Percentiles rank a stretch among this genome's conserved stretches.
Conservation (phyloP, 2,797 vertebrate species). For the Danio tinwini region DNA sequence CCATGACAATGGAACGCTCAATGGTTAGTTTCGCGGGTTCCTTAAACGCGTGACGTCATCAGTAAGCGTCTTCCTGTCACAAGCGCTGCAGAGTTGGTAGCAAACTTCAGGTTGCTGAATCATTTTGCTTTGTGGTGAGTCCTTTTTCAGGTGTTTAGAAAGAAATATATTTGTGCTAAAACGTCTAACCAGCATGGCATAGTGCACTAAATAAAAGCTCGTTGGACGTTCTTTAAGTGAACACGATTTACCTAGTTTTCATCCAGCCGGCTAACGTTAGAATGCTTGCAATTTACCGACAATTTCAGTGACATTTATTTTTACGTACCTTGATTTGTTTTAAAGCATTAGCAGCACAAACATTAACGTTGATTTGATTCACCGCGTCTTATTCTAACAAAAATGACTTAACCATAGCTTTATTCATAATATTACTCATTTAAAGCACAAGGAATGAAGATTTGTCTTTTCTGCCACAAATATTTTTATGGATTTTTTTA, state of each 20-base stretch:
- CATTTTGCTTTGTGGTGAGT: conserved; percentile 6
- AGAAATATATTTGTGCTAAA: background rate
- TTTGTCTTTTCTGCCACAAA: background rate
- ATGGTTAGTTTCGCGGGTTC: background rate
- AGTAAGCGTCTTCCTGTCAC: background rate
- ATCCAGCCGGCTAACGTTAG: too few species aligned
- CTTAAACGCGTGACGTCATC: conserved; percentile 25
- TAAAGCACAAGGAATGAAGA: background rate
- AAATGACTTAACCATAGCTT: background rate
- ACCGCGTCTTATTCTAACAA: background rate
- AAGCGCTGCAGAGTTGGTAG: background rate
- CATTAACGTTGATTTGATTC: background rate
- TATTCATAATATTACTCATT: background rate
- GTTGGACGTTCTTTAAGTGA: background rate
- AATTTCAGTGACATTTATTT: background rate
- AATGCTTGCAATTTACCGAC: background rate
- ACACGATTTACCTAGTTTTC: background rate
- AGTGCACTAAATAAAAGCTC: background rate
- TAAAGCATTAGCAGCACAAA: background rate
- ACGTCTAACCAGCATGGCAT: background rate
- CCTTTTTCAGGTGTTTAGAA: background rate
- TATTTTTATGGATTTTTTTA: too few species aligned
- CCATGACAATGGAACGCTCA: too few species aligned
- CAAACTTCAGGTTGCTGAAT: background rate
- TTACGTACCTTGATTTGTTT: background rate